Percentiles rank a stretch among this genome's conserved stretches.
phyloP scores from a whole-genome alignment of 2,797 vertebrate species.

The Tragelaphus eurycerus region DNA sequence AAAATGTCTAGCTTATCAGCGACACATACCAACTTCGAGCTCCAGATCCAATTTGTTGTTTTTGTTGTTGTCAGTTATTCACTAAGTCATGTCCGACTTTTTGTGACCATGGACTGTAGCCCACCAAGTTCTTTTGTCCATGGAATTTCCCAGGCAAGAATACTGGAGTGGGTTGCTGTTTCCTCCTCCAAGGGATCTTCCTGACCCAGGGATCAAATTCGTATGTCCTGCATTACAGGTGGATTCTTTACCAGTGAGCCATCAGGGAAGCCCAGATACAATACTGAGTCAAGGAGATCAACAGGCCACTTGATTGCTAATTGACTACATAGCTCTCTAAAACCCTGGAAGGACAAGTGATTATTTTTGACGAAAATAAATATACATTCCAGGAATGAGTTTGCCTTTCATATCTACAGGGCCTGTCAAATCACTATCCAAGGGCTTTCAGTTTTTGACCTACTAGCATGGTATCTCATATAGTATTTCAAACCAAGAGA shows the following conservation, averaged over 20 bases:
- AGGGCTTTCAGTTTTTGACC: neutral
- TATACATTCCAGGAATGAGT: neutral
- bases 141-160: neutral
- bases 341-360: neutral
- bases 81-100: neutral
- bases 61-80: neutral
- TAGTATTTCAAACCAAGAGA: neutral
- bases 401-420: neutral
- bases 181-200: neutral
- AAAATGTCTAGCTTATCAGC: neutral
- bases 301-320: neutral
- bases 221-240: neutral
- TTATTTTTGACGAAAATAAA: slow-evolving; percentile 30
- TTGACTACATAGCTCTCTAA: neutral
- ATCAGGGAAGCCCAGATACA: neutral
- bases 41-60: neutral
- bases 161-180: neutral
- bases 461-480: neutral
- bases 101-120: neutral
- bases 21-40: neutral
- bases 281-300: neutral
- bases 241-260: neutral
- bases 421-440: neutral
- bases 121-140: neutral
- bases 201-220: neutral